Percentiles rank a stretch among this genome's conserved stretches.
Conservation (phyloP, 1,140 invertebrate species). For the Drosophila suzukii region DNA sequence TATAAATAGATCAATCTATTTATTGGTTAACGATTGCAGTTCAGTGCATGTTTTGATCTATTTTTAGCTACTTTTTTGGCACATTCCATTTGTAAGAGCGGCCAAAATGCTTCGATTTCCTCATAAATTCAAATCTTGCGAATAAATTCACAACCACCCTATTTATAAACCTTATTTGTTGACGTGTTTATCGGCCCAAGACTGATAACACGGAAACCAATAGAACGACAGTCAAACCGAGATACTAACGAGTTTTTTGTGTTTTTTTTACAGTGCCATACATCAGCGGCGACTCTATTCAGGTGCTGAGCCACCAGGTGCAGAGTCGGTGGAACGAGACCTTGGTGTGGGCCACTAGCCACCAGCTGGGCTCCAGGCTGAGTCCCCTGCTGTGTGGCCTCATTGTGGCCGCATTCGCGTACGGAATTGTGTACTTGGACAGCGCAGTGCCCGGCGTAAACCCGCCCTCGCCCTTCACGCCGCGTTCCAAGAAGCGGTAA, state of each 20-base stretch:
- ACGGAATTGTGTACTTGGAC: slow-evolving; percentile 85
- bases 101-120: not conserved
- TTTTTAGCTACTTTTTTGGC: not conserved
- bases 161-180: slow-evolving; percentile 2
- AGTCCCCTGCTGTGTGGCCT: slow-evolving; percentile 71
- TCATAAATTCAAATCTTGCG: not conserved
- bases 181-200: slow-evolving; percentile 41
- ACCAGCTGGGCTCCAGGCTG: slow-evolving; percentile 55
- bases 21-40: not conserved
- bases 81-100: not conserved
- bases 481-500: slow-evolving; percentile 70
- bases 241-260: slow-evolving; percentile 30
- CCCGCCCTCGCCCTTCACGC: slow-evolving; percentile 85
- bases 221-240: slow-evolving; percentile 28
- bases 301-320: slow-evolving; percentile 43
- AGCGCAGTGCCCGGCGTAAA: slow-evolving; percentile 85
- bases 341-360: slow-evolving; percentile 50
- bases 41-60: not conserved
- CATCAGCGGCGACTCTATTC: slow-evolving; percentile 41
- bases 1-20: too few relatives aligned
- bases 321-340: slow-evolving; percentile 48
- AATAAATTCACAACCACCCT: slow-evolving; percentile 1
- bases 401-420: slow-evolving; percentile 78
- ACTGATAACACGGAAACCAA: slow-evolving; percentile 48
- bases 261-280: slow-evolving; percentile 60